Evolutionary conservation across 2,888 invertebrate genomes (phyloP).

Genomic region (Calameuta pallipes): DNA sequence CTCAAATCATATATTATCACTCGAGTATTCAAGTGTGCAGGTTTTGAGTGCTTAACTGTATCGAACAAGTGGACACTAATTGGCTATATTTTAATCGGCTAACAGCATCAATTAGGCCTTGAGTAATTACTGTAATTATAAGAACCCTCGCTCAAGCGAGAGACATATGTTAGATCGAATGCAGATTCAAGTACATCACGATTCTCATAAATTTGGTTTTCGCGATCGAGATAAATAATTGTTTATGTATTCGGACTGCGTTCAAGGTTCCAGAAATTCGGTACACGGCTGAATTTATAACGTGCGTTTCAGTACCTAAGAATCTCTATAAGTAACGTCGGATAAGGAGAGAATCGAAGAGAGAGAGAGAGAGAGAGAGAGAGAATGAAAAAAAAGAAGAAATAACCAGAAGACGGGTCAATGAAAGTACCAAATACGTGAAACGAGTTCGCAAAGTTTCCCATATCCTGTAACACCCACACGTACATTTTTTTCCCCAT

Average conservation of each 20-base stretch:
- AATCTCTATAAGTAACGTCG: background rate
- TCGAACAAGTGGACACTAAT: background rate
- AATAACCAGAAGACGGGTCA: constrained; percentile 29
- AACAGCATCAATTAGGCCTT: background rate
- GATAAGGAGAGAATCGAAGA: background rate
- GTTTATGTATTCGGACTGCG: constrained; percentile 37
- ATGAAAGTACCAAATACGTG: constrained; percentile 25
- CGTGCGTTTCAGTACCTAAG: constrained; percentile 9
- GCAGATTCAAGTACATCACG: background rate
- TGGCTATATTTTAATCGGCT: background rate
- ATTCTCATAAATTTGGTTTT: background rate
- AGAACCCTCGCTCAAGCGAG: background rate
- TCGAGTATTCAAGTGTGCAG: background rate
- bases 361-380: constrained; percentile 1
- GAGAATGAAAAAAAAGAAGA: background rate
- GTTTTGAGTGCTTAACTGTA: background rate
- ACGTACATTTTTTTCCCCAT: background rate
- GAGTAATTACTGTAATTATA: background rate
- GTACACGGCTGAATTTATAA: constrained; percentile 47
- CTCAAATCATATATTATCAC: background rate
- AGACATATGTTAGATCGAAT: background rate
- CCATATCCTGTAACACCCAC: background rate
- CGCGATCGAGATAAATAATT: constrained; percentile 5
- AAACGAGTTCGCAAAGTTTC: background rate
- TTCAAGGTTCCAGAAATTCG: constrained; percentile 43